phyloP scores from a whole-genome alignment of 1,140 invertebrate species.

The Arion vulgaris region DNA sequence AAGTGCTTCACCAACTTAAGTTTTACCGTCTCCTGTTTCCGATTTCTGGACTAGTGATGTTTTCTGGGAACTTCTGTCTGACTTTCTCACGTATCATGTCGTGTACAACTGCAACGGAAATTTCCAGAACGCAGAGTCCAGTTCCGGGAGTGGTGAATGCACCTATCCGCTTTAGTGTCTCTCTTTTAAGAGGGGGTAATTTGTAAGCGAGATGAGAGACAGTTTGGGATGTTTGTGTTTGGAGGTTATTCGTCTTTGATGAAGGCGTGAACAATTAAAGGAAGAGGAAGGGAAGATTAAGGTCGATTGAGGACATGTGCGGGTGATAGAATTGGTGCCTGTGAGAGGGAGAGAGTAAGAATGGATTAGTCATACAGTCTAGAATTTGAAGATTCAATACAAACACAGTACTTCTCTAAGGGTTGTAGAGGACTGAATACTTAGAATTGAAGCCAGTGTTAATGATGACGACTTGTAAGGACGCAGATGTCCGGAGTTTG shows the following conservation, averaged over 20 bases:
- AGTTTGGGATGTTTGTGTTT: background rate
- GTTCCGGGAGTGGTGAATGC: too few relatives aligned
- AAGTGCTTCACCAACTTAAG: too few relatives aligned
- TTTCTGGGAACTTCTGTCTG: background rate
- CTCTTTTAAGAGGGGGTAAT: too few relatives aligned
- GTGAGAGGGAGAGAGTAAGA: background rate
- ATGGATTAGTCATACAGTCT: background rate
- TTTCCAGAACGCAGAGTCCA: background rate
- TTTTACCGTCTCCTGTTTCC: too few relatives aligned
- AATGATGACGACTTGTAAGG: too few relatives aligned
- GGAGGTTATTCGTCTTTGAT: background rate
- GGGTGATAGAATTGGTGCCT: too few relatives aligned
- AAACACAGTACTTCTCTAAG: background rate
- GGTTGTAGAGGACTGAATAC: too few relatives aligned
- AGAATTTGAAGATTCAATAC: background rate
- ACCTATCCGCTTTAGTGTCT: too few relatives aligned
- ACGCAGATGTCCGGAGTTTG: too few relatives aligned
- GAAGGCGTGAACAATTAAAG: background rate
- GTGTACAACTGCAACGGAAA: background rate
- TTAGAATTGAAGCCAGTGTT: too few relatives aligned
- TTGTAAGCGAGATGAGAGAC: background rate
- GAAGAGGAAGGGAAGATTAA: background rate
- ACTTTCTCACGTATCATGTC: background rate
- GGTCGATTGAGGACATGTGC: background rate
- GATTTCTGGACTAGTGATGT: too few relatives aligned